Evolutionary conservation across 1,140 invertebrate species (phyloP), one percentile per base, ranked within the genome.

Genomic region (Samia ricini): DNA sequence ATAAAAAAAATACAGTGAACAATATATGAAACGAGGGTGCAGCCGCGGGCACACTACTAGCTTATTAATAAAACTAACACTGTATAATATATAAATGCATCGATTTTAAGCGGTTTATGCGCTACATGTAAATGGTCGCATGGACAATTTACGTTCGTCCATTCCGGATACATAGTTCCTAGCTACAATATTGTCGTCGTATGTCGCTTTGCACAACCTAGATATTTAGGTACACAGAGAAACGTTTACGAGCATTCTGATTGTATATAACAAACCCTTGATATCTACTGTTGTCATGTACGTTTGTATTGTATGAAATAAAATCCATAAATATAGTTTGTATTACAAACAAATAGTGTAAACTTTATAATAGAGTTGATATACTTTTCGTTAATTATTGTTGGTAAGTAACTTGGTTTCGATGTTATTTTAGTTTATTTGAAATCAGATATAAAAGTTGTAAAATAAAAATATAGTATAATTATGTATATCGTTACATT

Each of bases 131-230:
- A 61, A 73, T 59, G 71, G 68, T 76, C 71, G n/a, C 63, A 76
- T 67, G 69, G 68, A 65, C 64, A 73, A 73, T 73, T 76, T 73
- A 68, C 64, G 33, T 42, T 61, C 63, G 63, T 48, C 48, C 62
- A 60, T 42, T 58, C 42, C 36, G 58, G 56, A 52, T 59, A 52
- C 36, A 52, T 64, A 36, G 60, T 55, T 42, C 7, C 33, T 59
- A n/a, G 56, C 59, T 21, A 29, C 65, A 61, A 65, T 62, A 68
- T 68, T 71, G 69, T 64, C 57, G 49, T 29, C 57, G 49, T 29
- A 61, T 29, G 59, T 64, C 23, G 29, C 36, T 50, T 42, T 57
- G 56, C 42, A 57, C 12, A 8, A 21, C 18, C n/a, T 56, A 42
- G 10, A 42, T 42, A 42, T 1, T 10, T 29, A 10, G 0, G 33